Base-by-base conservation (phyloP, 1,140 invertebrate genomes). In the Cyclargus thomasi region DNA sequence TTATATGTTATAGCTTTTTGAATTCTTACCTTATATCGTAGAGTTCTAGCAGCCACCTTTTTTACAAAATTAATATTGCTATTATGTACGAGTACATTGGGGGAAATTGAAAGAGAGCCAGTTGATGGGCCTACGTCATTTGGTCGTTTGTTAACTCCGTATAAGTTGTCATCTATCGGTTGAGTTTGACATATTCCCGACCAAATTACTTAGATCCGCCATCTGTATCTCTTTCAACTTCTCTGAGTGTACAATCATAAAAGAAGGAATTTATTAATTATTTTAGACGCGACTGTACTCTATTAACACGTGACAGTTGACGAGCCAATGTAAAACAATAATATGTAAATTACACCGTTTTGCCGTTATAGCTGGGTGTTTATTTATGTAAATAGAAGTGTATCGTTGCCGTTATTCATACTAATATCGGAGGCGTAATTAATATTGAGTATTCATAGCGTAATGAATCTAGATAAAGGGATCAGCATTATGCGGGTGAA, bases 391-490 rank as follows among this genome's bases (percentile, higher is more conserved):
- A 47, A 47, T 47, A 47, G 11, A 47, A 47, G 39, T 29, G 29
- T 47, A 47, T 47, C 39, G 39, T 47, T 47, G 39, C 39, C 39
- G 39, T 47, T 47, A 47, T 47, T 47, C 39, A 47, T 47, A 47
- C 39, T 47, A 47, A 47, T 47, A 47, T 47, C 39, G 39, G 10
- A 47, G 39, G 39, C 39, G 8, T 47, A 7, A 47, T 47, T 47
- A 47, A 47, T 47, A 47, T 47, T 47, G 39, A 47, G 11, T 47
- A 47, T 47, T 47, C 39, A 47, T 47, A 47, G 39, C 39, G 39
- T 47, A 47, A 47, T 47, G 39, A 47, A 47, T 47, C 39, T 47
- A 47, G 39, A 47, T 47, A 47, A 47, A 47, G 39, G 39, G 39
- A 47, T 47, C 39, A 47, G 39, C 14, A 47, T 47, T 47, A 47